A percentile compares a stretch with the other conserved stretches of the same genome.
These are phyloP conservation scores for Phyllotreta cruciferae DNA, from an alignment of 2,888 invertebrate species.

Conservation along the genomic window DNA sequence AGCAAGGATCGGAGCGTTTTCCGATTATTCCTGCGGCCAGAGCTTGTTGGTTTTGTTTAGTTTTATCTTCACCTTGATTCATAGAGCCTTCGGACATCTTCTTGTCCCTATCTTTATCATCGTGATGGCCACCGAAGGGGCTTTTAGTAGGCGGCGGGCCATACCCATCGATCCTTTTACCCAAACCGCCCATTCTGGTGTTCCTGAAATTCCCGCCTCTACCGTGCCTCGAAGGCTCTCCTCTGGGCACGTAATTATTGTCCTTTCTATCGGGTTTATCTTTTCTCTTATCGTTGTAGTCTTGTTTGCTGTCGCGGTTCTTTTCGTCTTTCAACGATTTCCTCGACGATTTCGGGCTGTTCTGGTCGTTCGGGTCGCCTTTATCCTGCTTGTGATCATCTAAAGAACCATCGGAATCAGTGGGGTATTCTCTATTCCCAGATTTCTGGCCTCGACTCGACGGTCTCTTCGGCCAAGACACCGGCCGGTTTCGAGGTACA, in stretches of 20 bases:
- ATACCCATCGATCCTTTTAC: constrained; percentile 75
- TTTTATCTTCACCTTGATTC: constrained; percentile 66
- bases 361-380: constrained; percentile 42
- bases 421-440: constrained; percentile 63
- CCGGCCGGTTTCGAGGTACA: constrained; percentile 24
- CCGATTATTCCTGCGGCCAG: constrained; percentile 69
- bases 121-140: constrained; percentile 67
- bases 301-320: constrained; percentile 45
- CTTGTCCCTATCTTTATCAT: constrained; percentile 54
- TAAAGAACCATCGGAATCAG: constrained; percentile 79
- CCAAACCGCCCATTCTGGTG: constrained; percentile 60
- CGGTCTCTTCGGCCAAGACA: constrained; percentile 37
- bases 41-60: constrained; percentile 71
- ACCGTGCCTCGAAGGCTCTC: constrained; percentile 88
- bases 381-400: constrained; percentile 68
- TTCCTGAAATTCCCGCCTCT: constrained; percentile 65
- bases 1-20: constrained; percentile 41
- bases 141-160: constrained; percentile 83
- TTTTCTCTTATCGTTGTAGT: constrained; percentile 47
- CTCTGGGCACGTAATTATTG: constrained; percentile 80
- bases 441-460: constrained; percentile 39
- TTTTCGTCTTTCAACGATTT: constrained; percentile 46
- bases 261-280: constrained; percentile 52
- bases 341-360: constrained; percentile 37
- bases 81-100: constrained; percentile 48